Conservation (phyloP, 2,888 invertebrate genomes). For the Creontiades dilutus region DNA sequence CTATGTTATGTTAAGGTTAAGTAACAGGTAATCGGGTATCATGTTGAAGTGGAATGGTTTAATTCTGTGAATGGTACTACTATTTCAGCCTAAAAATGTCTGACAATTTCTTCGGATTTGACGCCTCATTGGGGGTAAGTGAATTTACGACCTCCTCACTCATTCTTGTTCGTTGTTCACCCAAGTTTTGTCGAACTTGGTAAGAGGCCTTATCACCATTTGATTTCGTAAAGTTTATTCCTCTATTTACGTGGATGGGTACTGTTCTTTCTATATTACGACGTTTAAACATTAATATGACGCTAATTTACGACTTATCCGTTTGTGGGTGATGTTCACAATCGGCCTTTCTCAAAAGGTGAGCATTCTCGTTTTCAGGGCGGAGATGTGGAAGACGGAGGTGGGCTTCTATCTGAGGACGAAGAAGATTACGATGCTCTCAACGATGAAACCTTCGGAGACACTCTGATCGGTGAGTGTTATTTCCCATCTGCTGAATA, state of each 20-base stretch:
- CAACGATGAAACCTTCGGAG: slow-evolving; percentile 95
- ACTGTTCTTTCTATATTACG: neutral
- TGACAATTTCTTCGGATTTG: slow-evolving; percentile 74
- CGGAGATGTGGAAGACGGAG: slow-evolving; percentile 72
- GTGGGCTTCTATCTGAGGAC: slow-evolving; percentile 77
- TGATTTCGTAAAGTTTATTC: neutral
- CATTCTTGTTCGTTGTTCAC: neutral
- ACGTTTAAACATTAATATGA: neutral
- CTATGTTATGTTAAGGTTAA: slow-evolving; percentile 68
- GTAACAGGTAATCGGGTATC: slow-evolving; percentile 71
- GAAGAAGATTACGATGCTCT: slow-evolving; percentile 94
- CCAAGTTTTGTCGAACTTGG: neutral
- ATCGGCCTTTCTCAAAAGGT: neutral
- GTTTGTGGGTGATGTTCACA: neutral
- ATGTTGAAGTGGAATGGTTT: slow-evolving; percentile 24
- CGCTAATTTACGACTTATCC: neutral
- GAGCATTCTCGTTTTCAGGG: slow-evolving; percentile 41
- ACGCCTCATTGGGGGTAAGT: slow-evolving; percentile 71
- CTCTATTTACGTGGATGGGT: neutral
- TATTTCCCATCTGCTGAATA: too few relatives aligned
- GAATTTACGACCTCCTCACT: neutral
- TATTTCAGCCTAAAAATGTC: slow-evolving; percentile 67
- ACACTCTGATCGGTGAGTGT: slow-evolving; percentile 78
- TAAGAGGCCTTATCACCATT: neutral
- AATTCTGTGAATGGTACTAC: neutral